A percentile compares a stretch with the other conserved stretches of the same genome.
Conservation (phyloP, 2,113 vertebrate genomes). For the Phylloscopus trochiloides region DNA sequence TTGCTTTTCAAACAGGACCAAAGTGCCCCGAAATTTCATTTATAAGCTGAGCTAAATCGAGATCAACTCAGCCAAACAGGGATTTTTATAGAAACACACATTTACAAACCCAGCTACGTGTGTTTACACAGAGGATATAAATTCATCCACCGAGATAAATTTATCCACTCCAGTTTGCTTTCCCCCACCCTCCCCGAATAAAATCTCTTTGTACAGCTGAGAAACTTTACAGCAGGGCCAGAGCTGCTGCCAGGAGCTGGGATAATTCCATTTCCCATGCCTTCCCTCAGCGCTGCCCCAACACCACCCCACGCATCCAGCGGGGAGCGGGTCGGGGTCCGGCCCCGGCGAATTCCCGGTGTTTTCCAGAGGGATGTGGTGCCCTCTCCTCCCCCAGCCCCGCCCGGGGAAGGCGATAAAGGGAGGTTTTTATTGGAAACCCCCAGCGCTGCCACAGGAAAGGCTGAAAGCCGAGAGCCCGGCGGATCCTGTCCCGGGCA, state of each 20-base stretch:
- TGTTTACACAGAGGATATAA: not conserved
- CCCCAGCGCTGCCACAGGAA: conserved; percentile 60
- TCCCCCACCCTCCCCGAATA: fast-evolving
- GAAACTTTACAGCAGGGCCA: not conserved
- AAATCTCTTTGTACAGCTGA: not conserved
- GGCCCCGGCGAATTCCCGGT: not conserved
- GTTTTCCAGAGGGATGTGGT: not conserved
- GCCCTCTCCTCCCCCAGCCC: conserved; percentile 30
- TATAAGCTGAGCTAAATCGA: not conserved
- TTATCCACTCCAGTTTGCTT: not conserved
- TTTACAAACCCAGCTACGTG: not conserved
- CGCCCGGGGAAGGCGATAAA: conserved; percentile 23
- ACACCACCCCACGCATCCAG: fast-evolving
- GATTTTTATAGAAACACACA: fast-evolving
- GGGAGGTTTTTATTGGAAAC: conserved; percentile 62
- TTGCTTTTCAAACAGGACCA: not conserved
- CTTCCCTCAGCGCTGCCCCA: not conserved
- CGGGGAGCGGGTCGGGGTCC: fast-evolving
- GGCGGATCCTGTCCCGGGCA: conserved; percentile 52
- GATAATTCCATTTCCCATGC: not conserved
- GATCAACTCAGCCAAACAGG: fast-evolving
- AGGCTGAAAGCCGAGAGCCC: conserved; percentile 61
- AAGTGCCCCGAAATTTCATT: not conserved
- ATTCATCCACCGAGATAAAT: not conserved
- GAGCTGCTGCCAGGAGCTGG: not conserved